phyloP scores from a whole-genome alignment of 2,888 invertebrate species.

The Drosophila nigricruria region DNA sequence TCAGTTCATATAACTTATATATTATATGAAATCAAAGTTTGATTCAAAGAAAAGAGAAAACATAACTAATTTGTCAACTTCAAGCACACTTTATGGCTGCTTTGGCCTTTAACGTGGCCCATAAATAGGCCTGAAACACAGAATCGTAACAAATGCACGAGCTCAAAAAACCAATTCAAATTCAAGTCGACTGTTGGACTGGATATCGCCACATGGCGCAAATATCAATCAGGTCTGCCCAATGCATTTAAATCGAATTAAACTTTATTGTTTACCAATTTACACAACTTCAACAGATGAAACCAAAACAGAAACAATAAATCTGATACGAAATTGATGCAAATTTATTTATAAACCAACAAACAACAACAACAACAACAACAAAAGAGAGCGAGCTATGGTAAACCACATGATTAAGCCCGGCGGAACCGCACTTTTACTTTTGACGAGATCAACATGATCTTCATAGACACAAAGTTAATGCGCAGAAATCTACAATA shows the following conservation, averaged over 20 bases:
- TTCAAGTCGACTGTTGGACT: neutral
- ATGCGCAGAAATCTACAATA: conserved; percentile 49
- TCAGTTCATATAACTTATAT: neutral
- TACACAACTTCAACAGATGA: neutral
- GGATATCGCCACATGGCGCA: neutral
- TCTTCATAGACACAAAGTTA: conserved; percentile 20
- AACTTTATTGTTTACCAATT: conserved; percentile 26
- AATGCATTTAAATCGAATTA: conserved; percentile 30
- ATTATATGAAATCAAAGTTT: neutral
- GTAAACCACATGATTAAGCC: neutral
- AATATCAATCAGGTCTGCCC: conserved; percentile 27
- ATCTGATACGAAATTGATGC: conserved; percentile 33
- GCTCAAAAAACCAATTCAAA: conserved; percentile 12
- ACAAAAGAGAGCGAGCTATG: neutral
- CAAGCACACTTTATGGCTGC: neutral
- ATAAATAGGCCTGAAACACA: neutral
- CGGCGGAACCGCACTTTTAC: conserved; percentile 62
- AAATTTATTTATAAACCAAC: conserved; percentile 35
- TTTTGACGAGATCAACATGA: conserved; percentile 41
- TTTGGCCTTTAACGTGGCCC: neutral
- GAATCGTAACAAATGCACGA: neutral
- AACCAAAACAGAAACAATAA: conserved; percentile 15
- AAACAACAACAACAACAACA: conserved; percentile 6
- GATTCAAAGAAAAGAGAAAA: neutral
- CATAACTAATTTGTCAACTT: neutral